Percentiles rank a stretch among this genome's conserved stretches.
Conservation (phyloP, 2,797 vertebrate genomes). For the Sebastes hopkinsi region DNA sequence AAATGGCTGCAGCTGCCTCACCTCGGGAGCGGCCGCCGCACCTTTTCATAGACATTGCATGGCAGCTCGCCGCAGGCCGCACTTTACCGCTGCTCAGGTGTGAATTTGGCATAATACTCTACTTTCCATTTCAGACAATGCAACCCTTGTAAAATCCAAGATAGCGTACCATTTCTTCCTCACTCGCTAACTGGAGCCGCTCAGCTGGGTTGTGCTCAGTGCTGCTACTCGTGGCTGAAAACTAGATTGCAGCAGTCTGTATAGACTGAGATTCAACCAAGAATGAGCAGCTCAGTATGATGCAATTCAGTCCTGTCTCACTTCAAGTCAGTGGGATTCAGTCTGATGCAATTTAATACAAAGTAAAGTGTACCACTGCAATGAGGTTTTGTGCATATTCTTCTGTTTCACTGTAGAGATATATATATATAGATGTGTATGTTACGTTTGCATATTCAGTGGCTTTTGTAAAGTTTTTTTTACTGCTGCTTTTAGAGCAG, state of each 20-base stretch:
- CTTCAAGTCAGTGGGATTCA: neutral
- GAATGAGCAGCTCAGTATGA: neutral
- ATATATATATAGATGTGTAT: neutral
- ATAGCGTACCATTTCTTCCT: neutral
- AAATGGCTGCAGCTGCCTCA: too few species aligned
- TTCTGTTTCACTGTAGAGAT: neutral
- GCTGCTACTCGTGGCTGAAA: neutral
- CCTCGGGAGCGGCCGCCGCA: too few species aligned
- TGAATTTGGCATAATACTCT: too few species aligned
- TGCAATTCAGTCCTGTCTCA: neutral
- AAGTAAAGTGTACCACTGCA: neutral
- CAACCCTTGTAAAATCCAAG: neutral
- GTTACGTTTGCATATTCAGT: neutral
- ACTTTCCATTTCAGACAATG: neutral
- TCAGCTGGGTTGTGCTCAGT: neutral
- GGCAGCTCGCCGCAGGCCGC: too few species aligned
- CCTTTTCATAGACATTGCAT: too few species aligned
- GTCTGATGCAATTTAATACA: neutral
- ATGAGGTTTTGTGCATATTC: neutral
- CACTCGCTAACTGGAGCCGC: neutral
- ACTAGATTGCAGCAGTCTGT: neutral
- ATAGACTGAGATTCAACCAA: neutral
- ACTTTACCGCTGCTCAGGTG: too few species aligned
- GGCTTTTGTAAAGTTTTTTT: slow-evolving; percentile 15
- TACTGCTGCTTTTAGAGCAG: slow-evolving; percentile 10